Base-by-base conservation (phyloP, 1,140 invertebrate species). In the Drosophila jambulina region DNA sequence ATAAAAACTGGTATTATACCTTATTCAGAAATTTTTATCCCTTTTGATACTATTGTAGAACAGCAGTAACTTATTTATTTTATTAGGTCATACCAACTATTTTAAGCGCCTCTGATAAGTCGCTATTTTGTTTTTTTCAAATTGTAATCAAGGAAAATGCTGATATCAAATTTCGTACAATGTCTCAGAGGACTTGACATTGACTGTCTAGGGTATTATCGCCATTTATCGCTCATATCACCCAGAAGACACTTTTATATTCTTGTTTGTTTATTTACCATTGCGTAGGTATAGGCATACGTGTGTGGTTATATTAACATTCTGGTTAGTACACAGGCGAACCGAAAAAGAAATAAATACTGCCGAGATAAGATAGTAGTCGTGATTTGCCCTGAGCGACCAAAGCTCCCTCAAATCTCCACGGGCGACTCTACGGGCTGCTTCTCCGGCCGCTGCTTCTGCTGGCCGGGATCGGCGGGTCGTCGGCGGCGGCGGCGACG, bases 401-500 rank as follows among this genome's bases (percentile, higher is more conserved):
- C 17, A 23, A 38, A 38, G 32, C 53, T 54, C 21, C 25, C 17
- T 85, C 17, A 91, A 74, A 92, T 92, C 59, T 91, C 58, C 15
- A 92, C 65, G 12, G 91, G 91, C 10, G 91, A 92, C 67, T 92
- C 91, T 15, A 84, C 75, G 10, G 75, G 81, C 9, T 85, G 61
- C 25, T 72, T 80, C 2, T 88, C 80, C 63, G 32, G 48, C 15
- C 21, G 42, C 10, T 25, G 21, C 12, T 48, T 59, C 9, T 81
- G 57, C 38, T 78, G 49, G 9, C 51, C 74, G 1, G 65, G 82
- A 23, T 86, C 75, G 17, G 60, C 54, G 17, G 53, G 56, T n/a
- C 76, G 60, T 25, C 78, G 58, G 4, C 81, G 85, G n/a, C 85
- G 85, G 25, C 79, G 82, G 32, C 78, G 77, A 19, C 74, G 59